Percentiles rank a stretch among this genome's conserved stretches.
Conservation (phyloP, 2,113 vertebrate genomes). For the Danionella cerebrum region DNA sequence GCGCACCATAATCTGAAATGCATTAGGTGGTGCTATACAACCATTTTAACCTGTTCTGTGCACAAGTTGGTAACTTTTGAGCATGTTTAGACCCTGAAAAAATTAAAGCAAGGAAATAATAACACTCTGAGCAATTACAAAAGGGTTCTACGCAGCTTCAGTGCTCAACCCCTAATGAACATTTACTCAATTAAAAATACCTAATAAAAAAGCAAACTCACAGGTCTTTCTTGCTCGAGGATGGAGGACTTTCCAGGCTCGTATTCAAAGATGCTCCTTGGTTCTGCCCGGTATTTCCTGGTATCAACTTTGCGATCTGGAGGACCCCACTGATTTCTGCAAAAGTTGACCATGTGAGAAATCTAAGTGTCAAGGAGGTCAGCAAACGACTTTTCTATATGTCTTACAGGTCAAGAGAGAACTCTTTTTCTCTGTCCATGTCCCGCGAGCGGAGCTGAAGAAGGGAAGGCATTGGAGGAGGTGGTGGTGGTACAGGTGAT, state of each 20-base stretch:
- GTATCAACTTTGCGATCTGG: conserved; percentile 96
- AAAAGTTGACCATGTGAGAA: conserved; percentile 18
- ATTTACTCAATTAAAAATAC: neutral
- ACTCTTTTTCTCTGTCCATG: conserved; percentile 63
- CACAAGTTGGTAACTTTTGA: too few species aligned
- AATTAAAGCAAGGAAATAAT: too few species aligned
- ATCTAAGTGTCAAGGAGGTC: neutral
- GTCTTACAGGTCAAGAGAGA: conserved; percentile 74
- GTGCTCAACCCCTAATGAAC: too few species aligned
- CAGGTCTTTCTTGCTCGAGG: conserved; percentile 89
- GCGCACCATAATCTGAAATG: too few species aligned
- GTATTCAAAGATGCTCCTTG: conserved; percentile 97
- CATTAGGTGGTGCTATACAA: too few species aligned
- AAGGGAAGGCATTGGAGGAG: conserved; percentile 75
- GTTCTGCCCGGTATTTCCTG: conserved; percentile 91
- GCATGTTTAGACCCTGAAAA: too few species aligned
- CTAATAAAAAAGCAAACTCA: conserved; percentile 60
- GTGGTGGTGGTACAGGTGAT: conserved; percentile 63
- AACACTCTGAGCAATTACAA: too few species aligned
- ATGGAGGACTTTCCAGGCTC: conserved; percentile 97
- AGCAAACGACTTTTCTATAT: neutral
- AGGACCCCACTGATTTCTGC: conserved; percentile 93
- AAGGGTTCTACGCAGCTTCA: too few species aligned
- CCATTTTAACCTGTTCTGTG: too few species aligned
- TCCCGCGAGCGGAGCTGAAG: conserved; percentile 77